Evolutionary conservation across 2,113 vertebrate species (phyloP), one percentile per base, ranked within the genome.

Genomic region (Nannospalax galili): DNA sequence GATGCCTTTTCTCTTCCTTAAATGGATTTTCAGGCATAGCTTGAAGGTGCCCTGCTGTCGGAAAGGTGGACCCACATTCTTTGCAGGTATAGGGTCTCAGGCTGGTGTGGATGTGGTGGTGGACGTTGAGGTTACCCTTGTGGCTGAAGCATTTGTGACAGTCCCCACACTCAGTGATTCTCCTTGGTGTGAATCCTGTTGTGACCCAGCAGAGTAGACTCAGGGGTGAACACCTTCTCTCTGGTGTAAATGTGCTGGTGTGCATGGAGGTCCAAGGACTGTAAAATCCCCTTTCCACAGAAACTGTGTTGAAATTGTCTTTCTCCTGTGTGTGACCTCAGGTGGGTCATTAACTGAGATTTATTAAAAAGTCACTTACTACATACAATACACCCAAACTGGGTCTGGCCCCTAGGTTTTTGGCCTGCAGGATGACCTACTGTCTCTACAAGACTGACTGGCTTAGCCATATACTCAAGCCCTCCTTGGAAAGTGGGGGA

Each of bases 261-360:
- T 14, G 91, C 90, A 1, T 73, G 64, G 4, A 95, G 79, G 60
- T 98, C 93, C 1, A 97, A 96, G 35, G 60, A 37, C 65, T 97
- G 85, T 32, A 89, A 45, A 73, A 96, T 97, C 26, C 84, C 45
- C 87, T 95, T 96, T 9, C 15, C 26, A 15, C 96, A 97, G 4
- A 16, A 2, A 0, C 1, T 62, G 22, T 92, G 97, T 1, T 75
- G n/a, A 11, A 94, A 97, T 7, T 15, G 48, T 73, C 35, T 86
- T 22, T 72, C n/a, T 19, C 84, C 48, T 58, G 48, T 73, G 69
- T 97, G 96, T 12, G 85, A 60, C 24, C 95, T 84, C 37, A 42
- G 58, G 65, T 97, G 97, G 30, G 89, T 40, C 7, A 14, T 20
- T 6, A 97, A 42, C 60, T 94, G 93, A 3, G 97, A 95, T 0